Base-by-base conservation (phyloP, 2,888 invertebrate species). In the Lithophane leautieri region DNA sequence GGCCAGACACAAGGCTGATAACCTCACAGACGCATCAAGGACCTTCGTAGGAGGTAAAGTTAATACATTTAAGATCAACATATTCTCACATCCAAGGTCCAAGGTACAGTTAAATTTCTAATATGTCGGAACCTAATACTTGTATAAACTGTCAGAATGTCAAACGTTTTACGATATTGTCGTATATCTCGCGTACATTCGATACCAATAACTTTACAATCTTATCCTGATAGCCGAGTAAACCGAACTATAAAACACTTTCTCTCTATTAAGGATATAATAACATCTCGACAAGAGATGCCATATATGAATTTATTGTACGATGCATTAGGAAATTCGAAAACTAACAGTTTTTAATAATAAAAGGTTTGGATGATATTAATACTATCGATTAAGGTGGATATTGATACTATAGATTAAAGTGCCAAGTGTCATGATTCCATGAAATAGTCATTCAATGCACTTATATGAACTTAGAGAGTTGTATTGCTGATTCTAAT, bases 181-280 rank as follows among this genome's bases (percentile, higher is more conserved):
- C 54, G 34, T 72, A 68, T 72, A 70, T 50, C 73, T 73, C 6
- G 16, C 12, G n/a, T 28, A 62, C 69, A 81, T 47, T 70, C 42
- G 63, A 79, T 52, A 74, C 56, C 28, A 52, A 83, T 83, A 73
- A 83, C 52, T 83, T 81, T 79, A 84, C 56, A n/a, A 14, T 54
- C 71, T 70, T 66, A 70, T 84, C 80, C 82, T 77, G 70, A 79
- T 71, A 61, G 54, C 4, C 72, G 63, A 74, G 68, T 65, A 65
- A 68, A 68, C 28, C 1, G n/a, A 19, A 58, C 52, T 54, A 71
- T 77, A 78, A 69, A 70, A 79, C 74, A 83, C 83, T 83, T 79
- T 85, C 83, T 82, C 75, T 12, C 40, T 70, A 42, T 68, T 76
- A 67, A 8, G 50, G 50, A 50, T 58, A 47, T 72, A 74, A 74